Evolutionary conservation across 1,140 invertebrate species (phyloP).

Genomic region (Periplaneta americana): DNA sequence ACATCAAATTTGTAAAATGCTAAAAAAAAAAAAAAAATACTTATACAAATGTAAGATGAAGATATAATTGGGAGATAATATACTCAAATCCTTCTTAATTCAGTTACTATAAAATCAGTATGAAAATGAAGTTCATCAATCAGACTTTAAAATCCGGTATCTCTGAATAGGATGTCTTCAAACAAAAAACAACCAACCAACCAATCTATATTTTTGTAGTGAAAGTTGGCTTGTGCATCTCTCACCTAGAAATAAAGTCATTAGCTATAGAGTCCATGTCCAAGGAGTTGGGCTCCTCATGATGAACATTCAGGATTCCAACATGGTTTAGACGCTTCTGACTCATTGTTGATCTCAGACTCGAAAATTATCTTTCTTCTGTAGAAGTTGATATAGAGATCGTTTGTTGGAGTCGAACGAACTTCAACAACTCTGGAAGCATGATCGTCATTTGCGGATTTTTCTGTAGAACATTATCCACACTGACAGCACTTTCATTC

Average conservation of each 20-base stretch:
- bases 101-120: no score
- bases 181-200: no score
- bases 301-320: background rate
- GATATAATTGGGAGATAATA: no score
- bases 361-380: background rate
- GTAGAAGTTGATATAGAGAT: background rate
- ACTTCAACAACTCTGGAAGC: background rate
- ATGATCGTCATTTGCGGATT: background rate
- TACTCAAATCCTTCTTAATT: no score
- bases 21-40: no score
- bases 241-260: background rate
- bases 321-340: background rate
- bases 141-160: no score
- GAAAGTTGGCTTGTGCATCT: background rate
- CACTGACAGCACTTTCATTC: background rate
- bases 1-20: no score
- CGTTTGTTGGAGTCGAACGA: background rate
- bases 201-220: no score
- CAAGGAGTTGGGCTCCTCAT: no score
- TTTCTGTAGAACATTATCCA: background rate
- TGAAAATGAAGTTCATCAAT: no score
- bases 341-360: background rate
- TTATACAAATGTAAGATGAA: no score
- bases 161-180: no score
- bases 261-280: background rate